Percentiles rank a stretch among this genome's conserved stretches.
Evolutionary conservation across 2,113 vertebrate genomes (phyloP).

Genomic region (Heteronetta atricapilla): DNA sequence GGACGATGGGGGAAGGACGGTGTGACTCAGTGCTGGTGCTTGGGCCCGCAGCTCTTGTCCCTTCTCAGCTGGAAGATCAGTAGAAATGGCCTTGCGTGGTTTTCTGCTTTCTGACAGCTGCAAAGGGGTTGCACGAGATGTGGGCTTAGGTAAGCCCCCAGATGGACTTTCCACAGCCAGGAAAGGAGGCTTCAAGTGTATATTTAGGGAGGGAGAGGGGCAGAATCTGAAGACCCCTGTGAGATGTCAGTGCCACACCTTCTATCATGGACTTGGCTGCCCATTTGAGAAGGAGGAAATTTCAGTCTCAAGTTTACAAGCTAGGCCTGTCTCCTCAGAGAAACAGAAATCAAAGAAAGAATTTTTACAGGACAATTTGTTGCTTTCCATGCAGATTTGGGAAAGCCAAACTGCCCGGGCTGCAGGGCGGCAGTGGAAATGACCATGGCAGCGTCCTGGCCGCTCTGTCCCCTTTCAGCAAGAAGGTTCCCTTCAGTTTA

Average conservation of each 20-base stretch:
- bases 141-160: not conserved
- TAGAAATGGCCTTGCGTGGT: not conserved
- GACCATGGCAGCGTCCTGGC: not conserved
- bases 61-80: not conserved
- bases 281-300: not conserved
- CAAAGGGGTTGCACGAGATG: not conserved
- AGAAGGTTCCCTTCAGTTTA: not conserved
- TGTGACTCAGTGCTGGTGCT: not conserved
- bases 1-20: not conserved
- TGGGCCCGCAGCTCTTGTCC: not conserved
- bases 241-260: not conserved
- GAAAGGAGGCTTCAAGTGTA: not conserved
- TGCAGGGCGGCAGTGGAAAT: not conserved
- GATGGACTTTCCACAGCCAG: not conserved
- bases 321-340: not conserved
- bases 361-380: constrained; percentile 33
- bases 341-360: not conserved
- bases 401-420: not conserved
- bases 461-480: not conserved
- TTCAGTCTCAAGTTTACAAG: not conserved
- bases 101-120: not conserved
- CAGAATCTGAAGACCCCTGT: rapidly evolving
- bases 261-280: not conserved
- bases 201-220: not conserved
- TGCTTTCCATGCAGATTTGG: not conserved